Base-by-base conservation (phyloP, 2,888 invertebrate genomes). In the Amblyjoppa fuscipennis region DNA sequence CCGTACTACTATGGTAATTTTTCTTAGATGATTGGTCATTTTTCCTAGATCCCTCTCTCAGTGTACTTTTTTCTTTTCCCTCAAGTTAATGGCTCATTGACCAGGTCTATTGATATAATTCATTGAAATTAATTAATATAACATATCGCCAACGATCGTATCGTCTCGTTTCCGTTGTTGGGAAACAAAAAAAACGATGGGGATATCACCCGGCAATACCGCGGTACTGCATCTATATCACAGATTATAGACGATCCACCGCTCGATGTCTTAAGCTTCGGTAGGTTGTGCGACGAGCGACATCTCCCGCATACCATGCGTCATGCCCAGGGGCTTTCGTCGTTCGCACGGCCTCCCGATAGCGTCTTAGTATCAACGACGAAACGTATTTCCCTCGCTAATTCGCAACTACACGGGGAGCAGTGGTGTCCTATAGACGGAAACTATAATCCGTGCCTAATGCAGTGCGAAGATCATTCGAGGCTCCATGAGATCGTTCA, bases 401-500 rank as follows among this genome's bases (percentile, higher is more conserved):
- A 73, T 73, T 73, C 73, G 25, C 59, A 41, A 49, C 59, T 61
- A 9, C 74, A 7, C 74, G 1, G 61, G 1, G 31, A 28, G 59
- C 41, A 4, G 0, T 9, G 45, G 45, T 28, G 28, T 45, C 45
- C 31, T n/a, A n/a, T n/a, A n/a, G 9, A 28, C 38, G 38, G 6
- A 16, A 25, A 25, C 28, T 3, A n/a, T 41, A 4, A 45, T 51
- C 53, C 78, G 56, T 1, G 28, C 41, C 51, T 64, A 66, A 80
- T 51, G 64, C 66, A n/a, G 38, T 3, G 71, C 38, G 64, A 64
- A 70, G 41, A 75, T 45, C 61, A 61, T 61, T 70, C 61, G 34
- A 64, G 69, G 61, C n/a, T 81, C 51, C 61, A 9, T n/a, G 75
- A 64, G 70, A 70, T 81, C 69, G 70, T 71, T 70, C 75, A 64